Conservation (phyloP, 2,113 vertebrate species). For the Orthonyx spaldingii region DNA sequence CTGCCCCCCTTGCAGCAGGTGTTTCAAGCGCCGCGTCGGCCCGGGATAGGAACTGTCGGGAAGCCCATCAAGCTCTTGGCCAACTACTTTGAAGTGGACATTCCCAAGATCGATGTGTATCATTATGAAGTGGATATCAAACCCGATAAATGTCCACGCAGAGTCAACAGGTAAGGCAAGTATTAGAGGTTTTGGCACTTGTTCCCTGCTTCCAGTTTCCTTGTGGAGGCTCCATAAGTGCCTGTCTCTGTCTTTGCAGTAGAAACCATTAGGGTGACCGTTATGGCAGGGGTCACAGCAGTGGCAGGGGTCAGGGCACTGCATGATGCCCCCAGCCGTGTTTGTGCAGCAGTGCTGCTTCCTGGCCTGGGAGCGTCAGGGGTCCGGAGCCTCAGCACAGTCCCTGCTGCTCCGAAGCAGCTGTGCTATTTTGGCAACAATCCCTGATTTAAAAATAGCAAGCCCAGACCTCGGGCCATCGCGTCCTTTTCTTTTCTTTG, state of each 20-base stretch:
- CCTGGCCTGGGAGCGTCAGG: neutral
- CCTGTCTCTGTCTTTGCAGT: neutral
- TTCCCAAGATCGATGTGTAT: slow-evolving; percentile 98
- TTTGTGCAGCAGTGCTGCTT: neutral
- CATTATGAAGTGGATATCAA: slow-evolving; percentile 99
- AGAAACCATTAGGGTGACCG: neutral
- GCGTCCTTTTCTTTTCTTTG: neutral
- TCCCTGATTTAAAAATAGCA: slow-evolving; percentile 45
- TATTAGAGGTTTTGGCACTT: slow-evolving; percentile 30
- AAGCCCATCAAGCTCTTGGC: slow-evolving; percentile 99
- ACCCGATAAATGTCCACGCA: slow-evolving; percentile 96
- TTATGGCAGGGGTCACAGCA: neutral
- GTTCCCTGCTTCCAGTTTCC: neutral
- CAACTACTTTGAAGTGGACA: slow-evolving; percentile 99
- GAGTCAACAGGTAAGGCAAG: slow-evolving; percentile 94
- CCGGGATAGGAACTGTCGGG: slow-evolving; percentile 97
- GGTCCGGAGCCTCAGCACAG: neutral
- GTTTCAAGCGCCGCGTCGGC: slow-evolving; percentile 95
- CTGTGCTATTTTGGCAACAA: slow-evolving; percentile 33
- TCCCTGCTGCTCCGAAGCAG: neutral
- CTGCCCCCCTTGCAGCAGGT: slow-evolving; percentile 97
- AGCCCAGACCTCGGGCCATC: neutral
- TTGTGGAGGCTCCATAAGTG: neutral
- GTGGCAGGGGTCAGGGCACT: neutral
- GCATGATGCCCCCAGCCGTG: accelerated